Base-by-base conservation (phyloP, 2,888 invertebrate genomes). In the Agonopterix heracliana region DNA sequence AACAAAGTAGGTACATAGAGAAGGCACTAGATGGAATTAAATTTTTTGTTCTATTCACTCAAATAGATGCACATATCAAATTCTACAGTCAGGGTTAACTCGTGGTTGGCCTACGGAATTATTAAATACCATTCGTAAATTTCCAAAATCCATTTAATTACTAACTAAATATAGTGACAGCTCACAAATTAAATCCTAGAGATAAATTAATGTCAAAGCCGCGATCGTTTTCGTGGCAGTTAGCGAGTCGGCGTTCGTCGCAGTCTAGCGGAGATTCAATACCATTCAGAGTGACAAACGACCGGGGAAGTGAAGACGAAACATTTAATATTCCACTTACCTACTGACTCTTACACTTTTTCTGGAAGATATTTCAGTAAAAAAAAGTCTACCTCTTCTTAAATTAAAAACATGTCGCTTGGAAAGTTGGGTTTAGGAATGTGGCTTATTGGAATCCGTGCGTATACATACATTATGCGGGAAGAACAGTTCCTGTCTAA, bases 311-410 rank as follows among this genome's bases (percentile, higher is more conserved):
- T 48, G 51, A 51, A 58, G 56, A 60, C 55, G 57, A 65, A 68
- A 61, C 64, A 66, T 72, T 71, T 71, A 66, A 69, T 70, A 71
- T 71, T 68, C 67, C 63, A 70, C 59, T 68, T 61, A 60, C 60
- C 55, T 60, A 59, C 61, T 59, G 59, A 55, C 54, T 57, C 51
- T 55, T 45, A 26, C 35, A 44, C 41, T 45, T 26, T 26, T 52
- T 53, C 61, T 26, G 26, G 26, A 55, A 61, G 64, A 66, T 26
- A 60, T 54, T 50, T 44, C 40, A 3, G 26, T 59, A 56, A 55
- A 50, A 65, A 50, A 65, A 66, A 64, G 55, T 49, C 54, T 44
- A 47, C 47, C 57, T 60, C 54, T 48, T 47, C 34, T 52, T 56
- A 67, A 67, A 69, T 69, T 66, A 65, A 69, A 69, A 69, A 61